Conservation (phyloP, 1,140 invertebrate species). For the Eurytemora carolleeae region DNA sequence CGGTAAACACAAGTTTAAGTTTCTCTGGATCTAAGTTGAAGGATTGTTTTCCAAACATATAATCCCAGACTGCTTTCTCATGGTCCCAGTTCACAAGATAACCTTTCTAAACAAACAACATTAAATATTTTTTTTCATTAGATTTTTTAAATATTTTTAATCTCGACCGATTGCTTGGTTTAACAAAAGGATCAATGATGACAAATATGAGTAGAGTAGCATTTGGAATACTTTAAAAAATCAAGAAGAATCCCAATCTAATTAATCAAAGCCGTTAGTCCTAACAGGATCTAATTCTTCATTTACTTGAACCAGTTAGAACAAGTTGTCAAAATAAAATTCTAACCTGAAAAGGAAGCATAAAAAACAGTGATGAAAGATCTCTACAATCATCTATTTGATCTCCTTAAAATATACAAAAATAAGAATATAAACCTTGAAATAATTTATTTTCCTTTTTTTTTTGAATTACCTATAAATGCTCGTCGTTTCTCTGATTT, state of each 20-base stretch:
- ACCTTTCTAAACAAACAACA: conserved; percentile 36
- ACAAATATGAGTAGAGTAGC: too few species aligned
- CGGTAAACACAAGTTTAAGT: conserved; percentile 61
- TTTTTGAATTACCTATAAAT: conserved; percentile 61
- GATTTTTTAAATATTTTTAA: too few species aligned
- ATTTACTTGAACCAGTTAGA: too few species aligned
- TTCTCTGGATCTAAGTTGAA: conserved; percentile 54
- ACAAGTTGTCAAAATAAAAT: too few species aligned
- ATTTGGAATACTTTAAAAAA: too few species aligned
- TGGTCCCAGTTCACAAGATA: conserved; percentile 88
- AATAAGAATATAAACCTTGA: neutral
- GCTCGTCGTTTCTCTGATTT: conserved; percentile 79
- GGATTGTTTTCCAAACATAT: conserved; percentile 72
- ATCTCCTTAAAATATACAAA: neutral
- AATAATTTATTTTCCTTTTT: neutral
- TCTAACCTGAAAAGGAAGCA: conserved; percentile 86
- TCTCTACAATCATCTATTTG: conserved; percentile 48
- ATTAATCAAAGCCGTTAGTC: too few species aligned
- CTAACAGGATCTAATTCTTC: too few species aligned
- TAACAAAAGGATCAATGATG: too few species aligned
- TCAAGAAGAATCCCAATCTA: too few species aligned
- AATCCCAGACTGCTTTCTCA: conserved; percentile 90
- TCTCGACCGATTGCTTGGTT: too few species aligned
- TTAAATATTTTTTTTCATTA: too few species aligned
- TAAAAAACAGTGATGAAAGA: conserved; percentile 77